Conservation (phyloP, 2,888 invertebrate genomes). For the Oscheius sp. region DNA sequence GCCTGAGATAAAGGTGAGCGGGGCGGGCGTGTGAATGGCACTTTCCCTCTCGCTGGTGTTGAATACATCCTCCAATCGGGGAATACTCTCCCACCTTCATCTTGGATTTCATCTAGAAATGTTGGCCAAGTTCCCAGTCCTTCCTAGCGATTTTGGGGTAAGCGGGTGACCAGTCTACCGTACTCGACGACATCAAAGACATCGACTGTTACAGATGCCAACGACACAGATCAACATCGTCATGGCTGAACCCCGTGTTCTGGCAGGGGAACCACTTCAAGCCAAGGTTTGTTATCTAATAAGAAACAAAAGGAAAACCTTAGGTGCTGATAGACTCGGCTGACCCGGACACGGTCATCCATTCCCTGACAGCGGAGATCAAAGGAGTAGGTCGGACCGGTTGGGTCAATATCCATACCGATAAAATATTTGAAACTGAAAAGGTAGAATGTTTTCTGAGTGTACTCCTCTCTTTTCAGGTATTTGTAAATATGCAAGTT, state of each 20-base stretch:
- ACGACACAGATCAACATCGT: conserved; percentile 69
- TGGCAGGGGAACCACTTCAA: conserved; percentile 66
- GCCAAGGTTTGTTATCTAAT: conserved; percentile 53
- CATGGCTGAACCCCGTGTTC: conserved; percentile 61
- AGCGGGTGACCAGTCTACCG: not conserved
- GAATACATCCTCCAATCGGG: conserved; percentile 10
- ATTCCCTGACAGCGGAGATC: conserved; percentile 53
- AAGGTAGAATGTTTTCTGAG: conserved; percentile 46
- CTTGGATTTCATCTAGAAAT: conserved; percentile 26
- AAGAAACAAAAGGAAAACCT: not conserved
- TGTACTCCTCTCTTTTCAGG: conserved; percentile 39
- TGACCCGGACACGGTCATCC: conserved; percentile 67
- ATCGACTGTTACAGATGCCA: conserved; percentile 66
- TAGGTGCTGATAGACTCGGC: conserved; percentile 67
- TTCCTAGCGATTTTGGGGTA: conserved; percentile 28
- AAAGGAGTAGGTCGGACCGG: conserved; percentile 65
- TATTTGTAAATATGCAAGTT: conserved; percentile 55
- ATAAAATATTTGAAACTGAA: conserved; percentile 72
- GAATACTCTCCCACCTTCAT: not conserved
- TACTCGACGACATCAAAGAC: too few species aligned
- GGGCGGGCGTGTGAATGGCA: conserved; percentile 19
- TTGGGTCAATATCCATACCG: conserved; percentile 72
- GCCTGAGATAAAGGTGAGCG: conserved; percentile 21
- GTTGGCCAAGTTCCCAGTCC: conserved; percentile 27
- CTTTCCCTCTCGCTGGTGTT: conserved; percentile 18